These are phyloP conservation scores for Sciurus vulgaris DNA, from an alignment of 2,797 vertebrate species.

Conservation along the genomic window DNA sequence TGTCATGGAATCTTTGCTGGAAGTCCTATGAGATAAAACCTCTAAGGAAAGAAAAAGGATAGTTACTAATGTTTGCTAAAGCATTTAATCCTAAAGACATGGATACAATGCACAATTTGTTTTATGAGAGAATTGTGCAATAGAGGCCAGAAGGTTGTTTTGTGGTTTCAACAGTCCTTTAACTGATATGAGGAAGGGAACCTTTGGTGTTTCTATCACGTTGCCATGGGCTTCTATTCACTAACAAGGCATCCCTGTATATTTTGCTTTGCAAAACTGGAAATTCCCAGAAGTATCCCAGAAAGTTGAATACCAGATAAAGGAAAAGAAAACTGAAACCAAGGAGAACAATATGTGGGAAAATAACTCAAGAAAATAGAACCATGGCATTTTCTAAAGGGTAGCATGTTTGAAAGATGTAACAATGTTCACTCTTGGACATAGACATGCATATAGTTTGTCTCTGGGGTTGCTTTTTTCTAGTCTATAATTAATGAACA, in stretches of 20 bases:
- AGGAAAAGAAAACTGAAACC: conserved; percentile 67
- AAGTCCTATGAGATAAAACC: not conserved
- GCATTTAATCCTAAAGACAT: not conserved
- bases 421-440: not conserved
- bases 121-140: not conserved
- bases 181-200: not conserved
- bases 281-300: conserved; percentile 78
- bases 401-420: not conserved
- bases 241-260: conserved; percentile 13
- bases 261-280: conserved; percentile 68
- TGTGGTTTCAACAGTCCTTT: not conserved
- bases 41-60: not conserved
- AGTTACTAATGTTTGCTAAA: not conserved
- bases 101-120: not conserved
- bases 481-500: not conserved
- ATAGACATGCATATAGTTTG: not conserved
- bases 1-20: not conserved
- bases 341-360: not conserved
- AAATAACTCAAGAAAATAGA: not conserved
- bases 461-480: not conserved
- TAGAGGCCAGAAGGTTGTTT: not conserved
- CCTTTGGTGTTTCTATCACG: not conserved
- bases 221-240: conserved; percentile 45
- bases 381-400: not conserved
- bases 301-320: not conserved